Conservation (phyloP, 2,113 vertebrate genomes). For the Australoheros scitulus region DNA sequence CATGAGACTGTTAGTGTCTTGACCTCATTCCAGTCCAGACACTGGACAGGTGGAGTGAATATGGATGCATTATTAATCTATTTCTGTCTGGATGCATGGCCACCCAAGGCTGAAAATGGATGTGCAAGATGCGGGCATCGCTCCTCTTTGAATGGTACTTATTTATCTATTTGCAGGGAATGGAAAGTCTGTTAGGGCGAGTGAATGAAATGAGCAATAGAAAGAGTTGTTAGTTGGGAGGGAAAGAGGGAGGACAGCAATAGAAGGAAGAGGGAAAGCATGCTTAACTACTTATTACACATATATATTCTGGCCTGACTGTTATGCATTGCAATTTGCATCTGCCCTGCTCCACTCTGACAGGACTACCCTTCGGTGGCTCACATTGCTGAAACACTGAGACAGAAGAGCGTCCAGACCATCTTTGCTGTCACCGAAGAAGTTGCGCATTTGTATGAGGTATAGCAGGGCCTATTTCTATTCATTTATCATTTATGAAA, state of each 20-base stretch:
- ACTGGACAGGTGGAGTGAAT: constrained; percentile 46
- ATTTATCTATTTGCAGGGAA: constrained; percentile 63
- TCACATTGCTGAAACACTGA: constrained; percentile 1
- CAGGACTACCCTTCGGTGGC: constrained; percentile 6
- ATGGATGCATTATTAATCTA: constrained; percentile 57
- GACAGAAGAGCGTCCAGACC: constrained; percentile 21
- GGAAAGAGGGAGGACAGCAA: constrained; percentile 23
- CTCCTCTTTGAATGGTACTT: constrained; percentile 47
- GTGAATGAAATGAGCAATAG: constrained; percentile 54
- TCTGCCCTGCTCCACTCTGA: not conserved
- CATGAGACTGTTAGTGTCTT: not conserved
- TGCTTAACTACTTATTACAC: constrained; percentile 53
- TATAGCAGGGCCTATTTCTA: not conserved
- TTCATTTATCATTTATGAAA: not conserved
- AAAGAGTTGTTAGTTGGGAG: constrained; percentile 43
- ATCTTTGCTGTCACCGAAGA: constrained; percentile 18
- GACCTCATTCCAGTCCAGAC: constrained; percentile 41
- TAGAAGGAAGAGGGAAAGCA: constrained; percentile 18
- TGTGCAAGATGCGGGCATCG: constrained; percentile 7
- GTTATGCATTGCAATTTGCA: constrained; percentile 23
- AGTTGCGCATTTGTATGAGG: not conserved
- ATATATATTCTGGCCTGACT: constrained; percentile 34
- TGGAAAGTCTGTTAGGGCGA: constrained; percentile 56
- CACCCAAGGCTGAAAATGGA: constrained; percentile 35
- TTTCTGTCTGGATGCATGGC: constrained; percentile 53